Evolutionary conservation across 2,113 vertebrate genomes (phyloP).

Genomic region (Cebus imitator): DNA sequence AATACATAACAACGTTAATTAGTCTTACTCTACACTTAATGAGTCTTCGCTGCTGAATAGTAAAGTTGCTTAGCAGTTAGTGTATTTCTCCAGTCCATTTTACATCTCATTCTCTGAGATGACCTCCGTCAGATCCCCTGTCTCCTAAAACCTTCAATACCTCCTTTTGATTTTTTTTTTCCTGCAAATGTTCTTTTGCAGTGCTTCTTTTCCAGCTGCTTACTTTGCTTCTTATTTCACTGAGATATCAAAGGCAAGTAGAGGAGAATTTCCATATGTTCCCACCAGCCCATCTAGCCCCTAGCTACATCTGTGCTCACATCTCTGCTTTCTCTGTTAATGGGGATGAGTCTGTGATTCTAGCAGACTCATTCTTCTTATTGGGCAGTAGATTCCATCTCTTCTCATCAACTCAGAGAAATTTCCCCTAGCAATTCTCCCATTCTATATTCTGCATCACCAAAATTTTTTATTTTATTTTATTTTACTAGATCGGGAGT

Average conservation of each 20-base stretch:
- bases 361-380: background rate
- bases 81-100: background rate
- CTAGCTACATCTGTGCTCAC: background rate
- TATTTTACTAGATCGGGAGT: background rate
- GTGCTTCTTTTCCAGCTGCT: background rate
- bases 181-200: no score
- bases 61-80: background rate
- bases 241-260: slow-evolving; percentile 9
- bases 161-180: background rate
- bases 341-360: background rate
- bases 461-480: background rate
- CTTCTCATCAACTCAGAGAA: background rate
- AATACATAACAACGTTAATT: background rate
- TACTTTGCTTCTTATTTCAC: background rate
- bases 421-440: background rate
- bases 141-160: background rate
- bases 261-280: background rate
- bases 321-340: background rate
- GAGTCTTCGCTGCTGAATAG: background rate
- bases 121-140: background rate
- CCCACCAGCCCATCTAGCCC: background rate
- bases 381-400: background rate
- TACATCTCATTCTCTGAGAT: background rate
- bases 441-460: background rate
- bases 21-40: background rate